Conservation (phyloP, 53 echinoderm and acorn worm genomes). For the Holothuria leucospilota region DNA sequence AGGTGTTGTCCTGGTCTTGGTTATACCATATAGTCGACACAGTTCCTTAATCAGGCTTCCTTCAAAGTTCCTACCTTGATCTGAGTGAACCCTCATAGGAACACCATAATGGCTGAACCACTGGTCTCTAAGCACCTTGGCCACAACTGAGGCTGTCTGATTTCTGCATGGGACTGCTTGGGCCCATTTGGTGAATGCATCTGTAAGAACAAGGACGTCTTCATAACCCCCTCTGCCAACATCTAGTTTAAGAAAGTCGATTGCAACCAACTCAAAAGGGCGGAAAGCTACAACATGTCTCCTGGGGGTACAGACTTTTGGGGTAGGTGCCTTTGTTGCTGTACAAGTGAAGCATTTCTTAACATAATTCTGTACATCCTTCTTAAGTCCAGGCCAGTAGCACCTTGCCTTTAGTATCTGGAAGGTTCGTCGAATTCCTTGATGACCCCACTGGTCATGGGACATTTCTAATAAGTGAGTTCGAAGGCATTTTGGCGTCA, state of each 20-base stretch:
- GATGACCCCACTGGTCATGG: constrained; percentile 58
- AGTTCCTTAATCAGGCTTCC: constrained; percentile 20
- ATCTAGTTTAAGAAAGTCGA: constrained; percentile 72
- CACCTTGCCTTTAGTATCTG: constrained; percentile 1
- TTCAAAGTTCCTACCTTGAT: constrained; percentile 61
- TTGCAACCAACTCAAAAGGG: constrained; percentile 63
- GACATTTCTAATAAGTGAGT: background rate
- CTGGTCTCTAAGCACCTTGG: constrained; percentile 36
- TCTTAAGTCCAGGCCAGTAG: constrained; percentile 50
- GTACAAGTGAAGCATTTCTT: constrained; percentile 62
- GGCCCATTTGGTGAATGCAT: constrained; percentile 69
- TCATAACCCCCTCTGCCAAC: constrained; percentile 61
- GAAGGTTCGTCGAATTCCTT: constrained; percentile 15
- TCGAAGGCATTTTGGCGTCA: background rate
- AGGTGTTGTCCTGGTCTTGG: constrained; percentile 56
- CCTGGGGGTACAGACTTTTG: constrained; percentile 53
- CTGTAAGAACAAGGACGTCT: constrained; percentile 69
- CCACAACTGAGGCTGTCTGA: constrained; percentile 46
- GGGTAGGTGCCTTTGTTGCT: constrained; percentile 53
- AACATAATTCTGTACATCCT: constrained; percentile 54
- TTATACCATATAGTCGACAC: constrained; percentile 42
- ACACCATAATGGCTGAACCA: constrained; percentile 49
- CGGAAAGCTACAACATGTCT: constrained; percentile 60
- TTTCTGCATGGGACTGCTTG: constrained; percentile 64
- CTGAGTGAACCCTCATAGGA: constrained; percentile 58